Evolutionary conservation across 2,113 vertebrate genomes (phyloP).

Genomic region (Anthoscopus minutus): DNA sequence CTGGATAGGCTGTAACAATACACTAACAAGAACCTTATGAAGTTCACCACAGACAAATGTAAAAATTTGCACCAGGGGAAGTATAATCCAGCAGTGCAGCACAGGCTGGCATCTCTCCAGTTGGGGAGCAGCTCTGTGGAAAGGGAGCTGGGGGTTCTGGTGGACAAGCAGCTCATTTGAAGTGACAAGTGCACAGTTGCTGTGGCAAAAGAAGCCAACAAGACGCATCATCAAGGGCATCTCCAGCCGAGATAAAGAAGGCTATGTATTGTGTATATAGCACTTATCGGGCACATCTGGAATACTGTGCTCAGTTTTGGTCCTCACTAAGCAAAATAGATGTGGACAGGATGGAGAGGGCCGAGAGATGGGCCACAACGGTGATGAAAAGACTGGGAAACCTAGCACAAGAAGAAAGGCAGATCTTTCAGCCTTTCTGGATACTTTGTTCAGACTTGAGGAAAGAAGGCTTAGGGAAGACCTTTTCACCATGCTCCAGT

Average conservation of each 20-base stretch:
- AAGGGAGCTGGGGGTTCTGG: background rate
- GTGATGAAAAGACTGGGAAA: background rate
- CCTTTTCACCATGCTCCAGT: background rate
- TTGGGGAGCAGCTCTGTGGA: background rate
- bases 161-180: background rate
- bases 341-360: background rate
- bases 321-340: background rate
- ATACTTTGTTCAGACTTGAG: background rate
- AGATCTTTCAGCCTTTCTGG: background rate
- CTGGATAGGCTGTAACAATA: background rate
- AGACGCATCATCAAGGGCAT: background rate
- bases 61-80: background rate
- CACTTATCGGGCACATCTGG: background rate
- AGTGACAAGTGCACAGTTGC: background rate
- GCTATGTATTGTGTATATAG: background rate
- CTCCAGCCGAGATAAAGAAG: background rate
- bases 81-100: background rate
- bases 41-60: background rate
- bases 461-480: background rate
- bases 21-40: background rate
- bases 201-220: background rate
- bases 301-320: background rate
- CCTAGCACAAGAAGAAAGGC: background rate
- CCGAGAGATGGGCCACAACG: background rate
- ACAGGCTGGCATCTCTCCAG: background rate